Conservation (phyloP, 2,888 invertebrate genomes). For the Clepsis dumicolana region DNA sequence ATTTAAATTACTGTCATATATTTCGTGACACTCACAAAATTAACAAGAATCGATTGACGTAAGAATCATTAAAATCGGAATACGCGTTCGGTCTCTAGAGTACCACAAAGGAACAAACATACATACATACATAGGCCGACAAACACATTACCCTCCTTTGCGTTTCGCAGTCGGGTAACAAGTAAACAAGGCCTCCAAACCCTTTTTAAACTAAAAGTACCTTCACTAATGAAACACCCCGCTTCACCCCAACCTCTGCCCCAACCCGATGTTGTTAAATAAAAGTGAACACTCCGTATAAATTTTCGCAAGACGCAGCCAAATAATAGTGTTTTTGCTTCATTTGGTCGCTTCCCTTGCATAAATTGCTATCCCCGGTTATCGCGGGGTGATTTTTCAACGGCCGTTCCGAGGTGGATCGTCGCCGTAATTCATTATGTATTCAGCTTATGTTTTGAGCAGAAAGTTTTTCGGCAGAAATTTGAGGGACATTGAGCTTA, state of each 20-base stretch:
- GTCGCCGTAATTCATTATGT: conserved; percentile 33
- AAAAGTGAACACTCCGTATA: conserved; percentile 69
- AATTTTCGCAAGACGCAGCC: conserved; percentile 69
- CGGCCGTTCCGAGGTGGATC: conserved; percentile 34
- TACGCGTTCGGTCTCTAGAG: too few relatives aligned
- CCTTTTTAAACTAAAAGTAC: conserved; percentile 1
- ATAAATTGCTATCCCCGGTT: conserved; percentile 73
- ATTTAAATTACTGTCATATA: too few relatives aligned
- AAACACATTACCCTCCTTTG: too few relatives aligned
- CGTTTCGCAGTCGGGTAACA: too few relatives aligned
- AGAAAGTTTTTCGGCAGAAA: conserved; percentile 7
- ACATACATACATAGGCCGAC: too few relatives aligned
- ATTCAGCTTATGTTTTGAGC: conserved; percentile 27
- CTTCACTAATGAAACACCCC: conserved; percentile 12
- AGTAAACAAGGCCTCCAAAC: not conserved
- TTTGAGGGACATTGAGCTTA: not conserved
- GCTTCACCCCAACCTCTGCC: conserved; percentile 47
- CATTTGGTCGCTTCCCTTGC: conserved; percentile 72
- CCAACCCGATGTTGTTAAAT: conserved; percentile 59
- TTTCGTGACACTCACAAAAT: too few relatives aligned
- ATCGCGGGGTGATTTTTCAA: conserved; percentile 65
- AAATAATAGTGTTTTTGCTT: conserved; percentile 79
- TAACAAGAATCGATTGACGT: too few relatives aligned
- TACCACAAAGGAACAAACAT: too few relatives aligned
- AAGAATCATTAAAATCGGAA: too few relatives aligned